Base-by-base conservation (phyloP, 1,140 invertebrate genomes). In the Drosophila santomea region DNA sequence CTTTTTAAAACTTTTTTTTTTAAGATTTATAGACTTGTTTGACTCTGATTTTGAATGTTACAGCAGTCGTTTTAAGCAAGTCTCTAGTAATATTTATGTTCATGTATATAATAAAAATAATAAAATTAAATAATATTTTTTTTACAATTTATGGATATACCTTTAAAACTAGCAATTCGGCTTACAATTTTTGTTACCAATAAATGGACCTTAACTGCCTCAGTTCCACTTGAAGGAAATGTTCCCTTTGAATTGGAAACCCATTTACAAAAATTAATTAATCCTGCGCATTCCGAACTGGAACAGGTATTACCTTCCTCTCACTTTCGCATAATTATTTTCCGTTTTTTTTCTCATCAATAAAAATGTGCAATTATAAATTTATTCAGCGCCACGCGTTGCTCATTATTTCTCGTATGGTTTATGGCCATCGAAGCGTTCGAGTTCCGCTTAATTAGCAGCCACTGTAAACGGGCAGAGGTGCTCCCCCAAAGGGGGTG, bases 401-500 rank as follows among this genome's bases (percentile, higher is more conserved):
- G 51, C 64, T 71, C 43, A 71, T 71, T 72, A 72, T 50, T 71
- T 54, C 52, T 44, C 44, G 35, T 58, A 58, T 36, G 69, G 67
- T 74, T 73, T 51, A 61, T 73, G 68, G 68, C 5, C 68, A 73
- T 54, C 56, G 44, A 52, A 75, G 43, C 72, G 72, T 66, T 58
- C 7, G 48, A 23, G 59, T 80, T 43, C 54, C 52, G 41, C 59
- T 57, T 78, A 58, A 59, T 78, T 73, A 61, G 59, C 57, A 59
- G 43, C 73, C 80, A 80, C 80, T 84, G 80, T 83, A 62, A 52
- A 25, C 67, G 12, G 67, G 55, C 45, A 20, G 38, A 41, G 36
- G 10, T 10, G 20, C 1, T 6, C 2, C 1, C 10, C 7, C 11
- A 4, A 10, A 0, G 41, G 14, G 15, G 47, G 20, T 20, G 20